phyloP scores from a whole-genome alignment of 2,113 vertebrate species.

The Epinephelus moara region DNA sequence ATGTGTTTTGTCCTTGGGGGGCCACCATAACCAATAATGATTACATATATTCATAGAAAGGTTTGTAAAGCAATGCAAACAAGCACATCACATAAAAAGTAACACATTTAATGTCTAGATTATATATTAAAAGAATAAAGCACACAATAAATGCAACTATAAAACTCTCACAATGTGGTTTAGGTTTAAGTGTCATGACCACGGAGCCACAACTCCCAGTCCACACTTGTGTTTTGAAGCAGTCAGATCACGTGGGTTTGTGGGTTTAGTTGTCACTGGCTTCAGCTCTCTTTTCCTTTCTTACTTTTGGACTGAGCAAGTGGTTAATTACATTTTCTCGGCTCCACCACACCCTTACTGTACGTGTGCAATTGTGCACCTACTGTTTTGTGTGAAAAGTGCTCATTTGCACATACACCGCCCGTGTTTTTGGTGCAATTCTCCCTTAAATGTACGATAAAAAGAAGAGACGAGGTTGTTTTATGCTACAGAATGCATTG shows the following conservation, averaged over 20 bases:
- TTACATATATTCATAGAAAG: not conserved
- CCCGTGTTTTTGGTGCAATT: not conserved
- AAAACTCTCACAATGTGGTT: not conserved
- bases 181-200: constrained; percentile 5
- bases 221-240: not conserved
- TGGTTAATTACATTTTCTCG: not conserved
- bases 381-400: not conserved
- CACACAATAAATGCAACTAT: not conserved
- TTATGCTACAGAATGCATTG: not conserved
- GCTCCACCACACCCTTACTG: not conserved
- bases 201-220: not conserved
- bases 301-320: not conserved
- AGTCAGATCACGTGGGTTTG: not conserved
- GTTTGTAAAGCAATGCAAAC: not conserved
- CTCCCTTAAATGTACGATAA: not conserved
- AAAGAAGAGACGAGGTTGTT: not conserved
- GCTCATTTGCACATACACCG: not conserved
- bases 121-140: not conserved
- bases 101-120: constrained; percentile 5
- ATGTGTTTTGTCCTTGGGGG: not conserved
- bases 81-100: not conserved
- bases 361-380: not conserved
- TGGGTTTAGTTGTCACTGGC: not conserved
- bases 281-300: not conserved
- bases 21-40: not conserved